Evolutionary conservation across 2,888 invertebrate genomes (phyloP).

Genomic region (Sphaerophoria rueppellii): DNA sequence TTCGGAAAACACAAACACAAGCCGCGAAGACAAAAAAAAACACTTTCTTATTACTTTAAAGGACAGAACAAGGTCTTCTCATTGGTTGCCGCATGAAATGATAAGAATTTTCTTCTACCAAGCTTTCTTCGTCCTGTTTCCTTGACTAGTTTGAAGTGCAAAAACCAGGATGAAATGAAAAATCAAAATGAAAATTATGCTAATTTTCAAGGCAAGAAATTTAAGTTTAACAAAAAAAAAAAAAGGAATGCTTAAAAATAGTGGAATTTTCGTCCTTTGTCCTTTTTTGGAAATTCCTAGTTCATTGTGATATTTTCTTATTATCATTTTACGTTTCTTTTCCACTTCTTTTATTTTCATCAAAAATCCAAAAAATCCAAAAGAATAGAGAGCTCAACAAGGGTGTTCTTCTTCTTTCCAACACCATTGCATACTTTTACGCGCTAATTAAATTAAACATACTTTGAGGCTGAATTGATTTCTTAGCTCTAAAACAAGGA

Average conservation of each 20-base stretch:
- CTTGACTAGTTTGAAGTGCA: neutral
- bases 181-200: conserved; percentile 34
- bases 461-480: conserved; percentile 59
- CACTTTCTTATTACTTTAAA: conserved; percentile 28
- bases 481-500: conserved; percentile 16
- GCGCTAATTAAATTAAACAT: conserved; percentile 64
- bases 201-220: conserved; percentile 62
- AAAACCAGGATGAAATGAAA: conserved; percentile 8
- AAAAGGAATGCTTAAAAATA: conserved; percentile 9
- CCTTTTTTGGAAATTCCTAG: conserved; percentile 8
- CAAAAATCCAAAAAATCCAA: neutral
- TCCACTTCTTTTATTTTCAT: neutral
- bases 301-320: conserved; percentile 39
- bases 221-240: conserved; percentile 44
- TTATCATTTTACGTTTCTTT: conserved; percentile 16
- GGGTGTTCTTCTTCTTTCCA: neutral
- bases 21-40: neutral
- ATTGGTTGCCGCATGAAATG: neutral
- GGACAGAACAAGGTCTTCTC: conserved; percentile 26
- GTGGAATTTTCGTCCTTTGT: conserved; percentile 26
- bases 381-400: conserved; percentile 25
- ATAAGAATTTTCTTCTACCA: neutral
- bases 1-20: conserved; percentile 15
- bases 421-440: conserved; percentile 1
- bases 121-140: neutral